A percentile compares a stretch with the other conserved stretches of the same genome.
Evolutionary conservation across 2,888 invertebrate genomes (phyloP).

Genomic region (Lymantria dispar): DNA sequence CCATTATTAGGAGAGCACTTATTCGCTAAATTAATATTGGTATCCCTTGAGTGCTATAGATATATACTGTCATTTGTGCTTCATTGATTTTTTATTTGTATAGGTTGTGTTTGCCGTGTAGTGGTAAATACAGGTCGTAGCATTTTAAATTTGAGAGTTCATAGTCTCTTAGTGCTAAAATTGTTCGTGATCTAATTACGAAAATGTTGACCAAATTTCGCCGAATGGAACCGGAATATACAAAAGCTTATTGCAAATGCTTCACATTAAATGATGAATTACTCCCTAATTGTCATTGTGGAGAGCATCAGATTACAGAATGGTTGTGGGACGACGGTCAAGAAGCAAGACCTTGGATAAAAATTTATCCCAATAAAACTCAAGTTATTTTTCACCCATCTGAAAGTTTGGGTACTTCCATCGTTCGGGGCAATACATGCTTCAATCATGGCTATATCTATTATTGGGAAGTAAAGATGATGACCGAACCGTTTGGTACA

Average conservation of each 20-base stretch:
- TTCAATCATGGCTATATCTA: slow-evolving; percentile 87
- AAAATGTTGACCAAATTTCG: too few species aligned
- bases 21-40: too few species aligned
- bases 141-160: too few species aligned
- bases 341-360: neutral
- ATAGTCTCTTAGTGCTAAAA: too few species aligned
- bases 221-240: too few species aligned
- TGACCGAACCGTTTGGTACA: slow-evolving; percentile 91
- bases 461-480: slow-evolving; percentile 95
- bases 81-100: too few species aligned
- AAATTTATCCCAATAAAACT: slow-evolving; percentile 47
- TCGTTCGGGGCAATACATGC: slow-evolving; percentile 85
- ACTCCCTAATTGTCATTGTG: slow-evolving; percentile 13
- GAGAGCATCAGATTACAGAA: slow-evolving; percentile 6
- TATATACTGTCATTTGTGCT: too few species aligned
- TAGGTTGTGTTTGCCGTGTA: too few species aligned
- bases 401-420: slow-evolving; percentile 92
- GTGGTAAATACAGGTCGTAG: too few species aligned
- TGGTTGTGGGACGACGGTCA: slow-evolving; percentile 12
- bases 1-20: too few species aligned
- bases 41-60: too few species aligned
- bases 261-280: slow-evolving; percentile 6
- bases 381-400: slow-evolving; percentile 91
- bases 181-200: too few species aligned
- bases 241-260: slow-evolving; percentile 12